These are phyloP conservation scores for Scaptomyza polygonia DNA, from an alignment of 2,888 invertebrate genomes.

Conservation along the genomic window DNA sequence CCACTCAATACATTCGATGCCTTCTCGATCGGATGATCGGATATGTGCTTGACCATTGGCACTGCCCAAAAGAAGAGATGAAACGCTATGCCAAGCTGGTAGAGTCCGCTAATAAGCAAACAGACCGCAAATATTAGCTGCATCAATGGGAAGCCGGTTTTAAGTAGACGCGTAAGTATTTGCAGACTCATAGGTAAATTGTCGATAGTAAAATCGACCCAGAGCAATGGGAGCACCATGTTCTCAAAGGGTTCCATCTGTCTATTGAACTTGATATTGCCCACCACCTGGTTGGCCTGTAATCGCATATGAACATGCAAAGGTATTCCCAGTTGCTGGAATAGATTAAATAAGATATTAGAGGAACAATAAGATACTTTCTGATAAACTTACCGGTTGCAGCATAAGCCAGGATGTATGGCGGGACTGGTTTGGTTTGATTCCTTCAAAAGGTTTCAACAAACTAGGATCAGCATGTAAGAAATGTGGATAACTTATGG, in stretches of 20 bases:
- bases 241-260: slow-evolving; percentile 87
- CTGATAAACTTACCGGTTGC: slow-evolving; percentile 87
- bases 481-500: slow-evolving; percentile 90
- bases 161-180: slow-evolving; percentile 85
- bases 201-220: slow-evolving; percentile 87
- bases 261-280: slow-evolving; percentile 87
- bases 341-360: slow-evolving; percentile 7
- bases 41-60: slow-evolving; percentile 46
- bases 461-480: slow-evolving; percentile 87
- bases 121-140: slow-evolving; percentile 85
- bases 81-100: slow-evolving; percentile 83
- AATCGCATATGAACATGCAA: slow-evolving; percentile 87
- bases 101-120: slow-evolving; percentile 85
- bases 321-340: slow-evolving; percentile 88
- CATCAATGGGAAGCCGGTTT: slow-evolving; percentile 85
- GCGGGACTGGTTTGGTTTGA: slow-evolving; percentile 86
- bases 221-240: slow-evolving; percentile 88
- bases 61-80: slow-evolving; percentile 75
- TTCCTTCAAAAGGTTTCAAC: slow-evolving; percentile 86
- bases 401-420: slow-evolving; percentile 86
- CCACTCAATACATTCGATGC: slow-evolving; percentile 22
- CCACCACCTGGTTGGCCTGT: slow-evolving; percentile 90
- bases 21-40: slow-evolving; percentile 39
- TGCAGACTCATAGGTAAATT: slow-evolving; percentile 84
- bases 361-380: background rate